A percentile compares a stretch with the other conserved stretches of the same genome.
phyloP scores from a whole-genome alignment of 2,888 invertebrate species.

The Cryptocephalus moraei region DNA sequence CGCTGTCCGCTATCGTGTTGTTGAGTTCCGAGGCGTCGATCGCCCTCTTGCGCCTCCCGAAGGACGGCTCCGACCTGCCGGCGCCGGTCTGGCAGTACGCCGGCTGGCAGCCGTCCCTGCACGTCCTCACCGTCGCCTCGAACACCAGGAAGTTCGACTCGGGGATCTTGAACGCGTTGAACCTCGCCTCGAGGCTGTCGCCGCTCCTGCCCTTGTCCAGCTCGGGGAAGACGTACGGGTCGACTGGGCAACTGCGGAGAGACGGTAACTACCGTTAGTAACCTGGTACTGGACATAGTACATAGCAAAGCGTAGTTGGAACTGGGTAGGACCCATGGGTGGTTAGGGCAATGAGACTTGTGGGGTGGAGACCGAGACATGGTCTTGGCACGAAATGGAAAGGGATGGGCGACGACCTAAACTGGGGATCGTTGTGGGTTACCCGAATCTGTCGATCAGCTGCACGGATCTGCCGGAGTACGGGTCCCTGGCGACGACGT shows the following conservation, averaged over 20 bases:
- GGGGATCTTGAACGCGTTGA: slow-evolving; percentile 90
- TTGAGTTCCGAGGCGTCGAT: slow-evolving; percentile 32
- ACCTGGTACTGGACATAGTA: too few species aligned
- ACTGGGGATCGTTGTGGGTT: too few species aligned
- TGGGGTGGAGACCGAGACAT: too few species aligned
- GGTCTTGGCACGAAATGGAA: too few species aligned
- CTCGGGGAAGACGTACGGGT: slow-evolving; percentile 85
- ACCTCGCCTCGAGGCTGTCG: slow-evolving; percentile 80
- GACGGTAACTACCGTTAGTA: too few species aligned
- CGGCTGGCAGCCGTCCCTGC: slow-evolving; percentile 82
- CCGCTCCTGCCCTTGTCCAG: slow-evolving; percentile 76
- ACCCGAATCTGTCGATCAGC: slow-evolving; percentile 83
- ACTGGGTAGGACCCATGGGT: too few species aligned
- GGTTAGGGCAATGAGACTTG: too few species aligned
- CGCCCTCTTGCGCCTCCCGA: slow-evolving; percentile 58
- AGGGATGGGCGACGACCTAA: too few species aligned
- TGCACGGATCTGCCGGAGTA: slow-evolving; percentile 85
- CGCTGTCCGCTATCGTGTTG: slow-evolving; percentile 6
- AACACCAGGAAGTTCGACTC: slow-evolving; percentile 90
- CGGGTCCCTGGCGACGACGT: slow-evolving; percentile 86
- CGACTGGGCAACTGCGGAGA: slow-evolving; percentile 76
- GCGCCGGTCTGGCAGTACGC: slow-evolving; percentile 70
- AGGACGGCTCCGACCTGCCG: slow-evolving; percentile 71
- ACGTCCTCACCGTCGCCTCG: slow-evolving; percentile 83
- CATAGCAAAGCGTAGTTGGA: too few species aligned